Percentiles rank a stretch among this genome's conserved stretches.
These are phyloP conservation scores for Leptinotarsa tumamoca DNA, from an alignment of 2,888 invertebrate genomes.

Conservation along the genomic window DNA sequence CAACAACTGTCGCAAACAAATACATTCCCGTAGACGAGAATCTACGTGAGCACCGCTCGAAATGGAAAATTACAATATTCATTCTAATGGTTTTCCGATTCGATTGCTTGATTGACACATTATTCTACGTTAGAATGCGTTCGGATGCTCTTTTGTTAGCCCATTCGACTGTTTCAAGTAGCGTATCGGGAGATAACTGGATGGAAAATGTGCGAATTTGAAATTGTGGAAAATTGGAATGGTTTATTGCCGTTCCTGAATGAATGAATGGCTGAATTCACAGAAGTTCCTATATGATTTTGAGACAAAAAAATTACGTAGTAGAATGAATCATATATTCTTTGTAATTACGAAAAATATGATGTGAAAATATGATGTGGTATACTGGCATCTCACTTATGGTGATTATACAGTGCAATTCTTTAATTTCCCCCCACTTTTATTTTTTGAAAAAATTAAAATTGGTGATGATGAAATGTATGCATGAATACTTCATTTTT, in stretches of 20 bases:
- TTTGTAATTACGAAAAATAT: too few relatives aligned
- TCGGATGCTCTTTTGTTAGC: conserved; percentile 46
- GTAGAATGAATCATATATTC: too few relatives aligned
- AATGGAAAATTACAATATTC: conserved; percentile 60
- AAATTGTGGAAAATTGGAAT: conserved; percentile 11
- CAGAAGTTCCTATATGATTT: too few relatives aligned
- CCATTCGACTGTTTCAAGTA: conserved; percentile 30
- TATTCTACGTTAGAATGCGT: conserved; percentile 53
- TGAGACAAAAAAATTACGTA: too few relatives aligned
- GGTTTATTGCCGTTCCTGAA: neutral
- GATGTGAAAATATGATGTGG: too few relatives aligned
- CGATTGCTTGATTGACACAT: conserved; percentile 58
- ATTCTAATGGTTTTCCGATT: conserved; percentile 52
- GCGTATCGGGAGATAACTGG: conserved; percentile 31
- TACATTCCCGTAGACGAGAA: conserved; percentile 46
- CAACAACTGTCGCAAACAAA: conserved; percentile 54
- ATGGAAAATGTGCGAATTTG: conserved; percentile 27
- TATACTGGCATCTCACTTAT: too few relatives aligned
- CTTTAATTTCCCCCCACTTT: too few relatives aligned
- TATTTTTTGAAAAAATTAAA: too few relatives aligned
- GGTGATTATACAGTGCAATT: too few relatives aligned
- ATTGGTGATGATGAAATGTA: too few relatives aligned
- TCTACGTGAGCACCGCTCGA: conserved; percentile 51
- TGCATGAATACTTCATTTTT: too few relatives aligned
- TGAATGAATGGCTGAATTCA: too few relatives aligned